phyloP scores from a whole-genome alignment of 2,888 invertebrate genomes.

The Epistrophe eligans region DNA sequence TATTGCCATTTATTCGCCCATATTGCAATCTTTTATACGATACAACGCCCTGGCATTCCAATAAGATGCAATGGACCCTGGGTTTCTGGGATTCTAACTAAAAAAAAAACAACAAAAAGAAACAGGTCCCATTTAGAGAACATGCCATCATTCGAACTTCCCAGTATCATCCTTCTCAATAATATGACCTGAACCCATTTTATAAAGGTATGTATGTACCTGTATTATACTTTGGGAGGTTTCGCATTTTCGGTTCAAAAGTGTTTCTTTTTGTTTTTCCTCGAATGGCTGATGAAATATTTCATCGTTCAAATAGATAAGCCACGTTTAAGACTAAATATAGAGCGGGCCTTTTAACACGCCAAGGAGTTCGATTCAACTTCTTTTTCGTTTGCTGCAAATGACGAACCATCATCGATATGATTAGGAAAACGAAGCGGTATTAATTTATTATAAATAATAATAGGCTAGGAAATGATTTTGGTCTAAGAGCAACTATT shows the following conservation, averaged over 20 bases:
- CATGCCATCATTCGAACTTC: constrained; percentile 13
- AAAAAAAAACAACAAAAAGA: not conserved
- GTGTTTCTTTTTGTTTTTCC: not conserved
- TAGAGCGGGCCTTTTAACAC: constrained; percentile 62
- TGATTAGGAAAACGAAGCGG: constrained; percentile 69
- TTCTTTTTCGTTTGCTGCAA: constrained; percentile 24
- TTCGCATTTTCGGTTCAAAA: constrained; percentile 37
- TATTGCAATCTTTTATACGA: constrained; percentile 60
- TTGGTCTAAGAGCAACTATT: constrained; percentile 17
- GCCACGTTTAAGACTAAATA: constrained; percentile 75
- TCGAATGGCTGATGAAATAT: constrained; percentile 63
- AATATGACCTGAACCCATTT: constrained; percentile 64
- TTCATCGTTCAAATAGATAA: constrained; percentile 73
- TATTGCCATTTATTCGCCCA: constrained; percentile 77
- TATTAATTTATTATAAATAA: constrained; percentile 75
- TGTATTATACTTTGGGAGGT: constrained; percentile 58
- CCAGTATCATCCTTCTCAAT: constrained; percentile 53
- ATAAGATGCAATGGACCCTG: not conserved
- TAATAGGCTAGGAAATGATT: constrained; percentile 58
- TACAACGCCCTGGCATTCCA: constrained; percentile 67
- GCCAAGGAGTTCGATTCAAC: constrained; percentile 19
- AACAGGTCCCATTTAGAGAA: constrained; percentile 26
- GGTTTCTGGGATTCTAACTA: not conserved
- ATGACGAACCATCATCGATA: constrained; percentile 76
- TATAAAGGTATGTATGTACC: no score